These are phyloP conservation scores for Caenorhabditis sulstoni DNA, from an alignment of 2,888 invertebrate species.

Conservation along the genomic window DNA sequence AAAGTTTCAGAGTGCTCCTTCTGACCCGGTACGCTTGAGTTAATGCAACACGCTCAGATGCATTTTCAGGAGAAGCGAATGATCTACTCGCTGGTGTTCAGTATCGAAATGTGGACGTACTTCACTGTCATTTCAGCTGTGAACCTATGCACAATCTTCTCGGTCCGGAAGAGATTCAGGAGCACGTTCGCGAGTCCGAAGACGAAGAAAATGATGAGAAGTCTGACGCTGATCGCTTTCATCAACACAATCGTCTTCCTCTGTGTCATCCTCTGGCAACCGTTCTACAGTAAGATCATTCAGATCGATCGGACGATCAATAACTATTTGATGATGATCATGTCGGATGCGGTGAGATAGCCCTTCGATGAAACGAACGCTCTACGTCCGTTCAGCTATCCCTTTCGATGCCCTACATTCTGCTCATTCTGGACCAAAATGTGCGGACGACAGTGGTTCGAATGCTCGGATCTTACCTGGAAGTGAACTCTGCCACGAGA, in stretches of 20 bases:
- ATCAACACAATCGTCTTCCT: slow-evolving; percentile 7
- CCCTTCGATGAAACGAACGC: not conserved
- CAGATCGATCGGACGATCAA: not conserved
- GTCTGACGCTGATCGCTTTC: slow-evolving; percentile 10
- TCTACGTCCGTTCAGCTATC: slow-evolving; percentile 12
- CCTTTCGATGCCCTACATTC: slow-evolving; percentile 3
- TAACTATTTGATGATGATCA: not conserved
- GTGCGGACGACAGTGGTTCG: not conserved
- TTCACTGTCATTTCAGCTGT: not conserved
- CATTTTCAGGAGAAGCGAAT: not conserved
- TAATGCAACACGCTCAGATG: too few relatives aligned
- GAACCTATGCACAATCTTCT: not conserved
- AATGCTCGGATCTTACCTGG: not conserved
- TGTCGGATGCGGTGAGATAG: slow-evolving; percentile 8
- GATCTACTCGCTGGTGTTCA: not conserved
- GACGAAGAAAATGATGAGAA: slow-evolving; percentile 3
- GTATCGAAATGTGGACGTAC: not conserved
- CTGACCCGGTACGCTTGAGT: too few relatives aligned
- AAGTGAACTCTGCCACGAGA: not conserved
- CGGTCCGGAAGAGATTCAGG: not conserved
- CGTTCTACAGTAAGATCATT: not conserved
- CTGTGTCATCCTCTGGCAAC: not conserved
- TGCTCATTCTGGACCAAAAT: slow-evolving; percentile 13
- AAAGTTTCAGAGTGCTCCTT: too few relatives aligned
- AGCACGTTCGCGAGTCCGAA: not conserved